Base-by-base conservation (phyloP, 2,888 invertebrate genomes). In the Ichneumon xanthorius region DNA sequence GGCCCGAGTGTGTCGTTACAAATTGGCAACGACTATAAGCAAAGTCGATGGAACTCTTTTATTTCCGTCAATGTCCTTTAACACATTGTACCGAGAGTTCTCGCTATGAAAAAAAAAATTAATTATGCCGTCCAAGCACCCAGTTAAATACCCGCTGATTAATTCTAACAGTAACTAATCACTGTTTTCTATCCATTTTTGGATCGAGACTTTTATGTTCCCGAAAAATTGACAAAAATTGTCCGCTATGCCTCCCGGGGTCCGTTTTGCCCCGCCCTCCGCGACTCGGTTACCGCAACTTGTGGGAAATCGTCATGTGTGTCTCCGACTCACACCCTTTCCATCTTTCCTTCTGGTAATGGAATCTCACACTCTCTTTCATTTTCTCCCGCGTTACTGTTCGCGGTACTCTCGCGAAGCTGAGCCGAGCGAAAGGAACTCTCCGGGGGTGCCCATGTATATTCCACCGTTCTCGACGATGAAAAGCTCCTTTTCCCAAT, bases 231-330 rank as follows among this genome's bases (percentile, higher is more conserved):
- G 45, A 16, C 4, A 16, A 48, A 55, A 55, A 19, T 19, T 19
- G 2, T 40, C 11, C 30, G 30, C 30, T 30, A 5, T 30, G 30
- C 30, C 33, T 7, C 7, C 33, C 6, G 33, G 1, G 33, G 5
- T n/a, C n/a, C 30, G 16, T 63, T 33, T n/a, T 16, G 16, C 63
- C 11, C 22, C 26, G 26, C 26, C 1, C 26, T 22, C 14, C 11
- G 19, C 4, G 4, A 50, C 33, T 63, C 30, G 3, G 30, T 76
- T 19, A 6, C 48, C 30, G 7, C 33, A 48, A 48, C 50, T 14
- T 37, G 75, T 33, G 48, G n/a, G 63, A 89, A 88, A 87, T 87
- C 77, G 82, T 76, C 87, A 84, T 86, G 85, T 76, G 65, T 48
- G 14, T 30, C 58, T 37, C 22, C 45, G 11, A 40, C 14, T 40